A percentile compares a stretch with the other conserved stretches of the same genome.
phyloP scores from a whole-genome alignment of 2,888 invertebrate genomes.

The Ceramica pisi region DNA sequence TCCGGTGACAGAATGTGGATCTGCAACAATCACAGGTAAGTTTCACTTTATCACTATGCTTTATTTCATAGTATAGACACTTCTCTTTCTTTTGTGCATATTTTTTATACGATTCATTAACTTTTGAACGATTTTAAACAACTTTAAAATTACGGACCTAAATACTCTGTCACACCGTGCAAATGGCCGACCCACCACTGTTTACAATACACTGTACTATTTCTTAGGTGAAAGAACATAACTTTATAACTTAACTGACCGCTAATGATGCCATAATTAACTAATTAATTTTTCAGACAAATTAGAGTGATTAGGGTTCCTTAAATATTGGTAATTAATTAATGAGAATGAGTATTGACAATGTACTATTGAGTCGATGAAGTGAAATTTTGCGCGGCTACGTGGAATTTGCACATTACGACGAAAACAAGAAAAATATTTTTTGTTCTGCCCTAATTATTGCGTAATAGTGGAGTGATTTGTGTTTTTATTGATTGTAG shows the following conservation, averaged over 20 bases:
- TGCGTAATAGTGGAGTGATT: slow-evolving; percentile 50
- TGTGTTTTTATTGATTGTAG: slow-evolving; percentile 14
- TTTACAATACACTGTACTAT: slow-evolving; percentile 88
- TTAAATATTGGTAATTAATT: slow-evolving; percentile 50
- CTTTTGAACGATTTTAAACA: slow-evolving; percentile 84
- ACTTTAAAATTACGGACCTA: slow-evolving; percentile 90
- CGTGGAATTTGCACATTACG: slow-evolving; percentile 68
- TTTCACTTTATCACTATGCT: slow-evolving; percentile 85
- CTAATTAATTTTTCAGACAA: slow-evolving; percentile 73
- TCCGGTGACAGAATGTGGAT: slow-evolving; percentile 89
- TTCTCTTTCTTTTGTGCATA: slow-evolving; percentile 83
- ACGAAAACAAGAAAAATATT: slow-evolving; percentile 59
- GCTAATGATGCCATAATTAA: slow-evolving; percentile 74
- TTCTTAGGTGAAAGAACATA: slow-evolving; percentile 73
- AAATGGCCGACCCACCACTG: slow-evolving; percentile 94
- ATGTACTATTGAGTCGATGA: slow-evolving; percentile 53
- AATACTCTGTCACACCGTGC: slow-evolving; percentile 92
- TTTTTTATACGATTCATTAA: slow-evolving; percentile 84
- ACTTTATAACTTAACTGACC: slow-evolving; percentile 70
- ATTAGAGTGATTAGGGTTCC: slow-evolving; percentile 47
- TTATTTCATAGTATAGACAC: slow-evolving; percentile 73
- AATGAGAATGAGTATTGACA: slow-evolving; percentile 78
- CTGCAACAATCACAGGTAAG: slow-evolving; percentile 90
- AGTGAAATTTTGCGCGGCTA: slow-evolving; percentile 77
- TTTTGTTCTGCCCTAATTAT: slow-evolving; percentile 50